These are phyloP conservation scores for Leucoraja ocellata DNA, from an alignment of 2,797 vertebrate species.

Conservation along the genomic window DNA sequence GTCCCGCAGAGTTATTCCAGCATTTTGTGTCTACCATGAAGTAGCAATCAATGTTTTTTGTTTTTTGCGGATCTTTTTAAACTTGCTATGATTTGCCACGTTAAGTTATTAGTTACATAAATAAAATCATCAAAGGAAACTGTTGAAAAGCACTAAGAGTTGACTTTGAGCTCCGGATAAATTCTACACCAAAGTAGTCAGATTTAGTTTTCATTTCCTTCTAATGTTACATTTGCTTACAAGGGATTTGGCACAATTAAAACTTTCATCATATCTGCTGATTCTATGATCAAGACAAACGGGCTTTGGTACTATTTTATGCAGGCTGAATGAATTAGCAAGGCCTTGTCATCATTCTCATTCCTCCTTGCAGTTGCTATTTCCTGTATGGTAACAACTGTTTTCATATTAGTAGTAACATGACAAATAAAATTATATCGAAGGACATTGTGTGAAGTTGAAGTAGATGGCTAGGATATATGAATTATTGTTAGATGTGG, in stretches of 20 bases:
- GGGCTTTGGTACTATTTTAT: neutral
- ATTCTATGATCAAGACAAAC: neutral
- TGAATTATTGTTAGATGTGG: too few species aligned
- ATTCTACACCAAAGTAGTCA: neutral
- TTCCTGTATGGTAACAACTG: neutral
- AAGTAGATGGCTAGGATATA: too few species aligned
- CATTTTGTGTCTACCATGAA: too few species aligned
- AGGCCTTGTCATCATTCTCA: neutral
- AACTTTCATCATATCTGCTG: neutral
- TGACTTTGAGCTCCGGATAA: neutral
- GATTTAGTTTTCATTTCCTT: neutral
- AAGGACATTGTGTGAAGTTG: too few species aligned
- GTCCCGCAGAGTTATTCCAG: too few species aligned
- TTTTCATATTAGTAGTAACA: neutral
- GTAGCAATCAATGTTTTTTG: too few species aligned
- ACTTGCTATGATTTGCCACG: too few species aligned
- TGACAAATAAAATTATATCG: neutral
- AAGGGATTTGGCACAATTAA: neutral
- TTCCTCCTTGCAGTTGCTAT: neutral
- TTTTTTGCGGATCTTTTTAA: too few species aligned
- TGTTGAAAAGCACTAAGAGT: neutral
- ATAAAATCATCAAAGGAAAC: neutral
- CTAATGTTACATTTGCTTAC: neutral
- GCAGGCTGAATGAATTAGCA: neutral
- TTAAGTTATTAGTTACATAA: neutral